Evolutionary conservation across 2,888 invertebrate genomes (phyloP), one percentile per base, ranked within the genome.

Genomic region (Lypha dubia): DNA sequence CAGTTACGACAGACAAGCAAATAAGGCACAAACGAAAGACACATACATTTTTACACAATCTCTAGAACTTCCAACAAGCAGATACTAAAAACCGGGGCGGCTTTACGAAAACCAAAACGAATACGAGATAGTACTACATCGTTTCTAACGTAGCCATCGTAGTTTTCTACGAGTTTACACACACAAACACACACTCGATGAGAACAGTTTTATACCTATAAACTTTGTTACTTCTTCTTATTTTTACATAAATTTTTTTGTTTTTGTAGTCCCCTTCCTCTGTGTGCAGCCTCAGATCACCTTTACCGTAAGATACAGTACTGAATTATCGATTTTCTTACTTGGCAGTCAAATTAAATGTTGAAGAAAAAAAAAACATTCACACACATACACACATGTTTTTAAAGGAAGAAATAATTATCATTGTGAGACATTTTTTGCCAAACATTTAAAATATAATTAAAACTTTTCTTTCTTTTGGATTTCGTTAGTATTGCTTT

Each of bases 261-360:
- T 63, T 80, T 58, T 44, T 73, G 79, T 56, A 68, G 68, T 77
- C 70, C 85, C 73, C 80, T 63, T 80, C 75, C 76, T 85, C 79
- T 84, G 77, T 67, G 58, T 80, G 77, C 85, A 85, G 85, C 79
- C 79, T 87, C 84, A 88, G 89, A 89, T 90, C 90, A 90, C 91
- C 91, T 90, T 90, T 90, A 88, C 89, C 89, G 90, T 90, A 90
- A 90, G 88, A 90, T 90, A 91, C 90, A 90, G 89, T 89, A 90
- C 90, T 89, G 88, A 90, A 89, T 90, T 90, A 90, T 90, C 86
- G 90, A 90, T 90, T 90, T 90, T 90, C 79, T 87, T 85, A 85
- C 84, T 86, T 85, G 80, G 79, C 84, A 86, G 85, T 82, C 86
- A 84, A 87, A 65, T 83, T 73, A 51, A 62, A 83, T 63, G 24